phyloP scores from a whole-genome alignment of 1,140 invertebrate genomes.

The Microplitis demolitor region DNA sequence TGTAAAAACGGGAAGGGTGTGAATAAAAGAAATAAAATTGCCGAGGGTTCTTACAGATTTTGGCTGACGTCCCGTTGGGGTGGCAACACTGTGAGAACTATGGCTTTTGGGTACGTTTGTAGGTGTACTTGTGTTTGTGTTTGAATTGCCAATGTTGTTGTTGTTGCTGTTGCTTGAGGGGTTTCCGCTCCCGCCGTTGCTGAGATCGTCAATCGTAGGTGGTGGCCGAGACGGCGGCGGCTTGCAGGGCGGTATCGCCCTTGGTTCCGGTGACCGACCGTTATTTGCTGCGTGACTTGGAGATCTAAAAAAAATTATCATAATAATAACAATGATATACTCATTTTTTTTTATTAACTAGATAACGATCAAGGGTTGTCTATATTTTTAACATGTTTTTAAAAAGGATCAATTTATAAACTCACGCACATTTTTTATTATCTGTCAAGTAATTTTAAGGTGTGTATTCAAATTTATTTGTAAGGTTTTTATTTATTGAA shows the following conservation, averaged over 20 bases:
- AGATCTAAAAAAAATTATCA: slow-evolving; percentile 38
- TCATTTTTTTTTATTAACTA: background rate
- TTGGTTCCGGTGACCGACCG: slow-evolving; percentile 43
- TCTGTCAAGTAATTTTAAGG: no score
- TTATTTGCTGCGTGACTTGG: slow-evolving; percentile 48
- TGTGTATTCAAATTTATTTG: no score
- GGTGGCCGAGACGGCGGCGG: slow-evolving; percentile 49
- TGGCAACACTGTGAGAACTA: slow-evolving; percentile 46
- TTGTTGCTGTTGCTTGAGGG: slow-evolving; percentile 15
- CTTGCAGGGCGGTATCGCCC: slow-evolving; percentile 49
- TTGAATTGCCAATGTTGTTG: slow-evolving; percentile 34
- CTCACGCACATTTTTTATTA: no score
- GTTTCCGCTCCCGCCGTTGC: slow-evolving; percentile 30
- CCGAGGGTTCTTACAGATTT: slow-evolving; percentile 42
- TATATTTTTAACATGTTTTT: background rate
- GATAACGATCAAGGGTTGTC: background rate
- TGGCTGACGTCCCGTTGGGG: slow-evolving; percentile 45
- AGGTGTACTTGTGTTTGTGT: slow-evolving; percentile 36
- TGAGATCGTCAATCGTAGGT: slow-evolving; percentile 45
- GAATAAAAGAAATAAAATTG: slow-evolving; percentile 8
- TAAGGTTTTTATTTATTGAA: no score
- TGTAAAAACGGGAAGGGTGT: background rate
- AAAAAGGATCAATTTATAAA: no score
- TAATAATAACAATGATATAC: background rate
- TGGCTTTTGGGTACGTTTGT: slow-evolving; percentile 50